Base-by-base conservation (phyloP, 2,888 invertebrate species). In the Furcula furcula region DNA sequence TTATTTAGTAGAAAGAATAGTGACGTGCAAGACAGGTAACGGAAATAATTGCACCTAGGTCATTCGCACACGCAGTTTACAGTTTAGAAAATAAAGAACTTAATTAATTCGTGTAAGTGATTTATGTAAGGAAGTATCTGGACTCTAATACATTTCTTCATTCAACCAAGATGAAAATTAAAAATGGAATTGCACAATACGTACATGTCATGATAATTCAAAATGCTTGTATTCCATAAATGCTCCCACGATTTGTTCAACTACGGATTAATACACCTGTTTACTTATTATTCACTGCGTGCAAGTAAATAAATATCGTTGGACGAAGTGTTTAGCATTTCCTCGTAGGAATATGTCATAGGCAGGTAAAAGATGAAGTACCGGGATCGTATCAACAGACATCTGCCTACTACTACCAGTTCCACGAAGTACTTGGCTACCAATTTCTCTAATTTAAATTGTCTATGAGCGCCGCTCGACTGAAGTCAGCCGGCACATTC, bases 401-500 rank as follows among this genome's bases (percentile, higher is more conserved):
- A 41, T 43, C 72, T 65, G 65, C 65, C 72, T 69, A 69, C 77
- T 80, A 74, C 65, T 68, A 73, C 68, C 63, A 71, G 70, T 76
- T 74, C 63, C 55, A 69, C 63, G 59, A 73, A 73, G 72, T 68
- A 72, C 75, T 65, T 55, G 57, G 63, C 76, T 77, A 80, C 81
- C 80, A 86, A 87, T 87, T 84, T 83, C 83, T 84, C 77, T 76
- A 82, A 84, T 86, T 86, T 85, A 85, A 86, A 85, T 84, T 78
- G 79, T 86, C 87, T 87, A 87, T 86, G 86, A 85, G 73, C 69
- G 68, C 80, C 81, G 77, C 69, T 67, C 76, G 79, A 78, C 80
- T 87, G 85, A 86, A 86, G 83, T 84, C 76, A 79, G 84, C 85
- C 87, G 88, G 77, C 84, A 62, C 86, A 87, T 88, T 87, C 86